Percentiles rank a stretch among this genome's conserved stretches.
Evolutionary conservation across 2,888 invertebrate genomes (phyloP).

Genomic region (Hesperia comma): DNA sequence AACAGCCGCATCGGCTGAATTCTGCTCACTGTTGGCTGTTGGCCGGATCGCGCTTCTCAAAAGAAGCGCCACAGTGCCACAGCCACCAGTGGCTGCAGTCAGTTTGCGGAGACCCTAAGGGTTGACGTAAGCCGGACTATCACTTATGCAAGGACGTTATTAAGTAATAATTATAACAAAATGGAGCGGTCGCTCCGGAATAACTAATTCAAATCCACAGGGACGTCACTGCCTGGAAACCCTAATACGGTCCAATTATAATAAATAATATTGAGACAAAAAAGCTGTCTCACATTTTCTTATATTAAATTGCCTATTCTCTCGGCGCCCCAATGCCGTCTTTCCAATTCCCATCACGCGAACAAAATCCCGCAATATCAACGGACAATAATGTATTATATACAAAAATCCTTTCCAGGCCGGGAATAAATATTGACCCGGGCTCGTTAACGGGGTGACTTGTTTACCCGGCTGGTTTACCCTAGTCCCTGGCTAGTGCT

Average conservation of each 20-base stretch:
- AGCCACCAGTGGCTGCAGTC: too few relatives aligned
- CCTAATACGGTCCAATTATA: not conserved
- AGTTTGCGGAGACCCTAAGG: too few relatives aligned
- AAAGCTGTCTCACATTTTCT: slow-evolving; percentile 11
- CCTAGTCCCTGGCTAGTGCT: slow-evolving; percentile 27
- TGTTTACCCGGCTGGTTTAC: slow-evolving; percentile 31
- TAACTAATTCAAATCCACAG: not conserved
- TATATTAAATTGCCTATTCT: slow-evolving; percentile 23
- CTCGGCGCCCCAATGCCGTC: slow-evolving; percentile 8
- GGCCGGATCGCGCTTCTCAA: too few relatives aligned
- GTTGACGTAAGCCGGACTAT: too few relatives aligned
- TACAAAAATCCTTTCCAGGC: slow-evolving; percentile 28
- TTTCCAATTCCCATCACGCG: slow-evolving; percentile 32
- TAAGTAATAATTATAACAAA: too few relatives aligned
- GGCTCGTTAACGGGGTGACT: slow-evolving; percentile 32
- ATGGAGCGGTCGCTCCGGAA: not conserved
- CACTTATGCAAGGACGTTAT: too few relatives aligned
- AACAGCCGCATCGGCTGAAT: too few relatives aligned
- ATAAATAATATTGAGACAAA: slow-evolving; percentile 11
- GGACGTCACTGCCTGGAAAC: not conserved
- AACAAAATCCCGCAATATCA: slow-evolving; percentile 32
- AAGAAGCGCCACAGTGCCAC: too few relatives aligned
- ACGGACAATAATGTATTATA: slow-evolving; percentile 35
- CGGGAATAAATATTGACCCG: slow-evolving; percentile 43
- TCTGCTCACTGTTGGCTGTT: too few relatives aligned